Conservation (phyloP, 2,797 vertebrate species). For the Spondyliosoma cantharus region DNA sequence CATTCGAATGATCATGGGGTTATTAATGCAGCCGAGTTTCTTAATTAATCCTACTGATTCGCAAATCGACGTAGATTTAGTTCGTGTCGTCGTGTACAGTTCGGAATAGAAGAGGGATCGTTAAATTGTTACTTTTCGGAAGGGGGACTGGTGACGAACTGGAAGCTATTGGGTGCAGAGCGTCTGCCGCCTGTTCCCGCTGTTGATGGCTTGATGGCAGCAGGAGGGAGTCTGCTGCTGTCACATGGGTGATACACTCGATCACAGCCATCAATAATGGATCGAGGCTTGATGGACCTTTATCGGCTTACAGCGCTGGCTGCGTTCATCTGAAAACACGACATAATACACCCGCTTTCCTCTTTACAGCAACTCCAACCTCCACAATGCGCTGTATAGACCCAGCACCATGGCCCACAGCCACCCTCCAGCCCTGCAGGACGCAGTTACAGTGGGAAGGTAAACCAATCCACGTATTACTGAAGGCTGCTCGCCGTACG, state of each 20-base stretch:
- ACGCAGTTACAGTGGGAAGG: background rate
- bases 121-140: background rate
- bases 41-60: background rate
- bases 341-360: accelerated
- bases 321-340: background rate
- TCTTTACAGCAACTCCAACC: background rate
- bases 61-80: no score
- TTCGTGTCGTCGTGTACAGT: background rate
- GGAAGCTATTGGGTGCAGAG: no score
- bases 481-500: no score
- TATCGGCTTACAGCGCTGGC: conserved; percentile 77
- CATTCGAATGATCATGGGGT: background rate
- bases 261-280: conserved; percentile 83
- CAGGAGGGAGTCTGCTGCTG: conserved; percentile 30
- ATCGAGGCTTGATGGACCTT: conserved; percentile 70
- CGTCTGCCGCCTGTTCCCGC: no score
- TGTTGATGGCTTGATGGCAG: background rate
- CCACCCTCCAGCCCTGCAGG: background rate
- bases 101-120: background rate
- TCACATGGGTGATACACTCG: conserved; percentile 59
- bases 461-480: background rate
- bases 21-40: background rate
- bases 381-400: background rate
- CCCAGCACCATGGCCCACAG: background rate
- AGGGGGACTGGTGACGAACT: background rate